phyloP scores from a whole-genome alignment of 2,797 vertebrate genomes.

The Macropodus opercularis region DNA sequence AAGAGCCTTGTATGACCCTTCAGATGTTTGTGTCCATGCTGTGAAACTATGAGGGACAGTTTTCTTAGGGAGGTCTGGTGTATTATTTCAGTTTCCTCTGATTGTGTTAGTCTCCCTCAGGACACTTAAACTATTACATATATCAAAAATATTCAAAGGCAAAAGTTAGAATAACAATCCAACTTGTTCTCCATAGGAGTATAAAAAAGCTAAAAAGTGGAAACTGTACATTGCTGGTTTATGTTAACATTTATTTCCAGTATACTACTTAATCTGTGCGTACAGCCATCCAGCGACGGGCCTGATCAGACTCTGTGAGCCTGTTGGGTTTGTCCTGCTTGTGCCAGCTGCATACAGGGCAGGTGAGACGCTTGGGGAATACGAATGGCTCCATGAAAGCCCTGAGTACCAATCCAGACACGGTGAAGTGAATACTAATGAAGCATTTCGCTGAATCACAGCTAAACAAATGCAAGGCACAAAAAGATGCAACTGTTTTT shows the following conservation, averaged over 20 bases:
- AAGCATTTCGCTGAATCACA: conserved; percentile 74
- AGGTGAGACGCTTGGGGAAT: conserved; percentile 62
- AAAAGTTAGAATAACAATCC: conserved; percentile 66
- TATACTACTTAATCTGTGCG: conserved; percentile 2
- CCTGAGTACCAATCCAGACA: conserved; percentile 46
- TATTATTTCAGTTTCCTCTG: conserved; percentile 70
- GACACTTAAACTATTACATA: conserved; percentile 55
- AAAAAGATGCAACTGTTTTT: conserved; percentile 24
- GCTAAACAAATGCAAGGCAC: conserved; percentile 34
- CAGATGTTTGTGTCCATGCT: conserved; percentile 15
- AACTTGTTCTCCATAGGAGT: conserved; percentile 51
- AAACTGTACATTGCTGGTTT: background rate
- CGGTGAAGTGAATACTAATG: conserved; percentile 69
- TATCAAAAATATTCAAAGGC: conserved; percentile 50
- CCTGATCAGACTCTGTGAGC: conserved; percentile 26
- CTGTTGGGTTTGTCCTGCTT: conserved; percentile 47
- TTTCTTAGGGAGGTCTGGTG: conserved; percentile 34
- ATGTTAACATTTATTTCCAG: background rate
- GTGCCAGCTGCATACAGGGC: conserved; percentile 70
- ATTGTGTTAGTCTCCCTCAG: conserved; percentile 70
- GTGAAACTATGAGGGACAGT: conserved; percentile 36
- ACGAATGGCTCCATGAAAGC: conserved; percentile 74
- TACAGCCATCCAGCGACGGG: conserved; percentile 6
- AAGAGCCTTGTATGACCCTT: conserved; percentile 21
- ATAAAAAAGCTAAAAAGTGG: conserved; percentile 48